Evolutionary conservation across 2,888 invertebrate species (phyloP).

Genomic region (Drosophila fulvimacula): DNA sequence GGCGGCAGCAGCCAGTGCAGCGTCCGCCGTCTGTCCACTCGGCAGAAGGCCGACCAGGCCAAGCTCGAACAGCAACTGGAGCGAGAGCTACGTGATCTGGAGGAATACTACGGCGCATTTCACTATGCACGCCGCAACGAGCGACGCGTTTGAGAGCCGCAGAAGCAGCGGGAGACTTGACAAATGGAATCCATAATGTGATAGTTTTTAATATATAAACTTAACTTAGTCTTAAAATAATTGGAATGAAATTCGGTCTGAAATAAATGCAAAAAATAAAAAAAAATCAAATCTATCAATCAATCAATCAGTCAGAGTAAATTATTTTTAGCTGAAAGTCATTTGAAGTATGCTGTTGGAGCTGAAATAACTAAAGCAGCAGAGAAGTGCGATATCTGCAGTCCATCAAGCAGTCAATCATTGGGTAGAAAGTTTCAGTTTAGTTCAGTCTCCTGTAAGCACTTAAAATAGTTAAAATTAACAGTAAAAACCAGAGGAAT

Average conservation of each 20-base stretch:
- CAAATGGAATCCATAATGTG: constrained; percentile 38
- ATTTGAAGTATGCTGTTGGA: not conserved
- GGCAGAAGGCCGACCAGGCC: constrained; percentile 52
- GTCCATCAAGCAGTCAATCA: not conserved
- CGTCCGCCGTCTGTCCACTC: constrained; percentile 41
- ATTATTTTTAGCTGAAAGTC: not conserved
- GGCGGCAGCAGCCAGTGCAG: constrained; percentile 8
- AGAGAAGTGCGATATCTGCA: not conserved
- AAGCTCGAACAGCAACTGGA: constrained; percentile 57
- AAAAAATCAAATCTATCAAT: not conserved
- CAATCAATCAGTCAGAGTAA: not conserved
- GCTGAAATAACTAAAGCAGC: not conserved
- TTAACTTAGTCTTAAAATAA: constrained; percentile 2
- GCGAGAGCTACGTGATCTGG: constrained; percentile 63
- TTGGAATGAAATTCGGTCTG: constrained; percentile 66
- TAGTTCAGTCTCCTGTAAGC: too few species aligned
- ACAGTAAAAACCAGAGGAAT: too few species aligned
- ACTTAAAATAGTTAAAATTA: too few species aligned
- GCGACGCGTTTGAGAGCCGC: constrained; percentile 44
- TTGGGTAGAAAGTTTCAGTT: not conserved
- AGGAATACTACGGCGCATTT: constrained; percentile 74
- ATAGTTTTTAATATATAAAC: constrained; percentile 50
- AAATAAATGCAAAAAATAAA: not conserved
- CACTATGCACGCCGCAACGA: constrained; percentile 62
- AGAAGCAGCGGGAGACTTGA: not conserved